Evolutionary conservation across 2,888 invertebrate species (phyloP).

Genomic region (Melangyna quadrimaculata): DNA sequence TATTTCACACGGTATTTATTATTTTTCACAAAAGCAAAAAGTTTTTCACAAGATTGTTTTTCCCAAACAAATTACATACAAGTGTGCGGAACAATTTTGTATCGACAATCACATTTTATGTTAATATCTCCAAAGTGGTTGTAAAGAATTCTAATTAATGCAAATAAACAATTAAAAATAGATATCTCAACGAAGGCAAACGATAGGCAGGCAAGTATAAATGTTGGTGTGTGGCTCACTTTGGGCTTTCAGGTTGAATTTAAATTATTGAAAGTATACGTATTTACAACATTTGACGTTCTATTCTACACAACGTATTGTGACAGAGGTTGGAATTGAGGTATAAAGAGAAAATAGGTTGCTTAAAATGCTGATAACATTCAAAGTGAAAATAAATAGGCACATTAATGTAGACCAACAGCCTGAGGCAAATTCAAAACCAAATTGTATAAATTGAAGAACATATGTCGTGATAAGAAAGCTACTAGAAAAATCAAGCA

Average conservation of each 20-base stretch:
- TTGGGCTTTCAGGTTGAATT: not conserved
- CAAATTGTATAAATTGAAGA: not conserved
- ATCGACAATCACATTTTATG: conserved; percentile 21
- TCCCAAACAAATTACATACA: conserved; percentile 1
- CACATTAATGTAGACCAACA: conserved; percentile 27
- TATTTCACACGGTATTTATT: not conserved
- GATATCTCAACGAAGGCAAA: not conserved
- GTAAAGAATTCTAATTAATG: conserved; percentile 15
- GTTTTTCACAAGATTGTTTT: conserved; percentile 28
- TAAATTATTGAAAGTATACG: not conserved
- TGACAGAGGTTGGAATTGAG: not conserved
- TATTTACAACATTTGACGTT: not conserved
- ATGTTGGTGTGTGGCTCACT: not conserved
- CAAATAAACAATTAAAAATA: not conserved
- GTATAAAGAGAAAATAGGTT: not conserved
- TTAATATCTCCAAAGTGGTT: conserved; percentile 35
- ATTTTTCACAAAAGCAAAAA: not conserved
- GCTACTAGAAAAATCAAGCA: not conserved
- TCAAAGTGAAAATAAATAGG: not conserved
- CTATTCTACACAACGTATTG: not conserved
- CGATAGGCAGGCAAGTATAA: not conserved
- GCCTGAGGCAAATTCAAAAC: conserved; percentile 6
- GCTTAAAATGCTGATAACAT: not conserved
- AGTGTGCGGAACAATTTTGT: conserved; percentile 2
- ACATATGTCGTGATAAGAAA: conserved; percentile 30